Conservation (phyloP, 2,797 vertebrate genomes). For the Simalia tracyae region DNA sequence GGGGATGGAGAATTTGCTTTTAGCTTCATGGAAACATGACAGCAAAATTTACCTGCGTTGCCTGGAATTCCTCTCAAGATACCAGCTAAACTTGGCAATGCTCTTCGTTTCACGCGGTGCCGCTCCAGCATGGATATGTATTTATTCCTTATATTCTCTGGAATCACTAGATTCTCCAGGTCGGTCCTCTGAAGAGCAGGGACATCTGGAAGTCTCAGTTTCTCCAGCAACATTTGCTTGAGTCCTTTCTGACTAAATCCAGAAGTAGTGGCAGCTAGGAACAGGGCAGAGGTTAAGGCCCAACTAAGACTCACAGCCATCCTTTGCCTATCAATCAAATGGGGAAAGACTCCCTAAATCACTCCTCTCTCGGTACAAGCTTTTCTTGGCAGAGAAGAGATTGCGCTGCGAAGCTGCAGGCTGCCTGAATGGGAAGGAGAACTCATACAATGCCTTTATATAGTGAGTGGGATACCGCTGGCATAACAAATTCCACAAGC, state of each 20-base stretch:
- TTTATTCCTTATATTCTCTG: slow-evolving; percentile 81
- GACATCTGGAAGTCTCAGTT: slow-evolving; percentile 77
- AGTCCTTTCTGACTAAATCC: slow-evolving; percentile 80
- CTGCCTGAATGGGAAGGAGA: slow-evolving; percentile 33
- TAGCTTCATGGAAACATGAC: background rate
- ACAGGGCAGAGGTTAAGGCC: slow-evolving; percentile 62
- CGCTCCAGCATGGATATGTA: slow-evolving; percentile 84
- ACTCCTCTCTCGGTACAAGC: slow-evolving; percentile 7
- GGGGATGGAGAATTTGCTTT: background rate
- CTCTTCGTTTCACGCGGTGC: slow-evolving; percentile 66
- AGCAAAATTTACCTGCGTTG: slow-evolving; percentile 77
- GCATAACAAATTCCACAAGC: slow-evolving; percentile 74
- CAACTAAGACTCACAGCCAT: slow-evolving; percentile 61
- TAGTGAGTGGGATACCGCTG: slow-evolving; percentile 65
- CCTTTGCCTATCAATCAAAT: slow-evolving; percentile 38
- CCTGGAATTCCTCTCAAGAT: slow-evolving; percentile 87
- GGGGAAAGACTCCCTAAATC: slow-evolving; percentile 32
- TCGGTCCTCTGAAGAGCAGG: slow-evolving; percentile 83
- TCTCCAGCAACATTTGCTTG: slow-evolving; percentile 81
- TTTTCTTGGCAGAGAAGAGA: slow-evolving; percentile 41
- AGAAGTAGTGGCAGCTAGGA: slow-evolving; percentile 11
- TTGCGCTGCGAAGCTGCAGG: slow-evolving; percentile 46
- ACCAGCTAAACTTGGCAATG: slow-evolving; percentile 84
- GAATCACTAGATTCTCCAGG: slow-evolving; percentile 82
- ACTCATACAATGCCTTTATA: slow-evolving; percentile 51